Conservation (phyloP, 2,797 vertebrate species). For the Neosilurus mollespiculum region DNA sequence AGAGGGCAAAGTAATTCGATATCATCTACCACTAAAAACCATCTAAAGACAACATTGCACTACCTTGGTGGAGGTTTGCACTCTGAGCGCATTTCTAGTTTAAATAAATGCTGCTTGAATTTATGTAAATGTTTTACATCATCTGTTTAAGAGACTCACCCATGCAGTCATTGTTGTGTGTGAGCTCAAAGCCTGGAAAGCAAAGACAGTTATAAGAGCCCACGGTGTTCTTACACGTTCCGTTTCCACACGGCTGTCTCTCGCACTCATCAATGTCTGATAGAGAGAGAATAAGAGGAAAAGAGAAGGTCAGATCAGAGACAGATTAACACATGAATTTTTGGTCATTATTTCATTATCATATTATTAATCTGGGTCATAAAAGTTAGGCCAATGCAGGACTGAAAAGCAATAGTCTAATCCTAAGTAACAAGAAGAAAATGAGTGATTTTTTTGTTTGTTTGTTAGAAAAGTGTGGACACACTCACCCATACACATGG, state of each 20-base stretch:
- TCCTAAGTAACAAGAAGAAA: slow-evolving; percentile 1
- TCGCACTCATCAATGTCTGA: slow-evolving; percentile 91
- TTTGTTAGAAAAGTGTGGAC: neutral
- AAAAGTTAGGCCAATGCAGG: neutral
- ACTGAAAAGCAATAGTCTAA: neutral
- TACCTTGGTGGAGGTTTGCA: too few relatives aligned
- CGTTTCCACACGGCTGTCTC: slow-evolving; percentile 86
- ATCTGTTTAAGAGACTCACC: slow-evolving; percentile 69
- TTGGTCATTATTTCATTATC: slow-evolving; percentile 13
- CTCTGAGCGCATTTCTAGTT: too few relatives aligned
- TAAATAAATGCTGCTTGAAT: too few relatives aligned
- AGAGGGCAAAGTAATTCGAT: too few relatives aligned
- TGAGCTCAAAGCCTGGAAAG: slow-evolving; percentile 88
- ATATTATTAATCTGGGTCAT: neutral
- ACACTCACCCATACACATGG: slow-evolving; percentile 90
- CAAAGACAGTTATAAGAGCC: slow-evolving; percentile 96
- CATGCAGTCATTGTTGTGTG: slow-evolving; percentile 89
- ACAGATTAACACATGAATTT: neutral
- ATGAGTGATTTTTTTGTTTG: neutral
- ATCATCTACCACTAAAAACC: too few relatives aligned
- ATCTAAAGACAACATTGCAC: too few relatives aligned
- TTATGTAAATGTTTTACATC: neutral
- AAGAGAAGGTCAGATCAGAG: neutral
- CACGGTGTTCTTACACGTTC: slow-evolving; percentile 90
- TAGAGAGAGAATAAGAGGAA: slow-evolving; percentile 5